Base-by-base conservation (phyloP, 1,140 invertebrate genomes). In the Formica selysi region DNA sequence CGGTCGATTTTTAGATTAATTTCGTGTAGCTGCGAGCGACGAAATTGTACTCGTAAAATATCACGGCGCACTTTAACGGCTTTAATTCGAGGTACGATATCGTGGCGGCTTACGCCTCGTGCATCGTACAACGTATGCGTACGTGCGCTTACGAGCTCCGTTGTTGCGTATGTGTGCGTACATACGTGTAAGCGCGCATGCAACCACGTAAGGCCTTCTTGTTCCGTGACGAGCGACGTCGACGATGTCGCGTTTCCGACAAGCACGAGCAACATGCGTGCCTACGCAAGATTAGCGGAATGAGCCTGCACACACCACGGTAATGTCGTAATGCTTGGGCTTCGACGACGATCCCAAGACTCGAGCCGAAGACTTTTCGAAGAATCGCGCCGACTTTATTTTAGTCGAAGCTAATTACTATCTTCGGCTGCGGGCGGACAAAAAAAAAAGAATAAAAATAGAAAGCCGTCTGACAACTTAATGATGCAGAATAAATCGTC, bases 251-350 rank as follows among this genome's bases (percentile, higher is more conserved):
- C 89, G 59, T 90, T 90, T 90, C 87, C 89, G 85, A 90, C 90
- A 88, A 89, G 79, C 85, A 85, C 89, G 85, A 85, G 80, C 87
- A 86, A 90, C 87, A 91, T 87, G 89, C 90, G 89, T 90, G 89
- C 85, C 89, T 87, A 90, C 85, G 89, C 87, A 91, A 91, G 90
- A 91, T 91, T 91, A 91, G 87, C 87, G 80, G 51, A 91, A 87
- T 83, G 76, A 90, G 76, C 57, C 59, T 76, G 74, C 83, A 76
- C 70, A 64, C 86, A 41, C 32, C 44, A 29, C 54, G 32, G 54
- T 51, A 62, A 51, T 54, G 79, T 74, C 68, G 79, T 83, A 83
- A 74, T 57, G 80, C 65, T 61, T 44, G 61, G 11, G 54, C 79
- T 38, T 38, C 41, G 64, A 26, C 38, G 67, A 62, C 44, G 68